phyloP scores from a whole-genome alignment of 2,888 invertebrate genomes.

The Branchellion lobata region DNA sequence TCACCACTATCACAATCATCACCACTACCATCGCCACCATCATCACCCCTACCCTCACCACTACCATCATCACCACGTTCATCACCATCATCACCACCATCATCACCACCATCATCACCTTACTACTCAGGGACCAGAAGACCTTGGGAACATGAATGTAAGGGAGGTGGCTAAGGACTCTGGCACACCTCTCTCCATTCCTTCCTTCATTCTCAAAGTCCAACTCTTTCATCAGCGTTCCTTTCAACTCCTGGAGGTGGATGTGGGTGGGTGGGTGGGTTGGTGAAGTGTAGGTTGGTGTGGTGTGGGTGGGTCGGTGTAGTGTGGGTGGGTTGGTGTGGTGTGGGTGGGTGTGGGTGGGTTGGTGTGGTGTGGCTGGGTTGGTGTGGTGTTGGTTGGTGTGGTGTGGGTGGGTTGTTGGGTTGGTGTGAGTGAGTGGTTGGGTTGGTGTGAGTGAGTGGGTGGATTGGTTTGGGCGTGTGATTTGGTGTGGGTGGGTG shows the following conservation, averaged over 20 bases:
- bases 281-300: too few relatives aligned
- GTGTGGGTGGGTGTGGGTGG: too few relatives aligned
- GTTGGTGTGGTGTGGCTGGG: too few relatives aligned
- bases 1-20: constrained; percentile 32
- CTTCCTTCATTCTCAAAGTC: constrained; percentile 73
- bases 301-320: too few relatives aligned
- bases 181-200: constrained; percentile 72
- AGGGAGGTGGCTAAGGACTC: constrained; percentile 68
- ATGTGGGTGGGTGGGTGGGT: too few relatives aligned
- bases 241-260: constrained; percentile 70
- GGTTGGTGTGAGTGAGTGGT: too few relatives aligned
- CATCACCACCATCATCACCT: constrained; percentile 53
- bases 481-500: too few relatives aligned
- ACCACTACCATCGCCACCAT: constrained; percentile 23
- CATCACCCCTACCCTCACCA: constrained; percentile 24
- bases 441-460: too few relatives aligned
- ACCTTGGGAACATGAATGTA: constrained; percentile 73
- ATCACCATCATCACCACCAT: constrained; percentile 26
- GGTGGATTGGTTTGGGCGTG: too few relatives aligned
- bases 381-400: too few relatives aligned
- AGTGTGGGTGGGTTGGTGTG: too few relatives aligned
- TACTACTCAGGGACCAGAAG: constrained; percentile 67
- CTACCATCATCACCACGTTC: constrained; percentile 6
- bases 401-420: too few relatives aligned
- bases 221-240: constrained; percentile 70